phyloP scores from a whole-genome alignment of 2,113 vertebrate genomes.

The Oceanodroma tethys region DNA sequence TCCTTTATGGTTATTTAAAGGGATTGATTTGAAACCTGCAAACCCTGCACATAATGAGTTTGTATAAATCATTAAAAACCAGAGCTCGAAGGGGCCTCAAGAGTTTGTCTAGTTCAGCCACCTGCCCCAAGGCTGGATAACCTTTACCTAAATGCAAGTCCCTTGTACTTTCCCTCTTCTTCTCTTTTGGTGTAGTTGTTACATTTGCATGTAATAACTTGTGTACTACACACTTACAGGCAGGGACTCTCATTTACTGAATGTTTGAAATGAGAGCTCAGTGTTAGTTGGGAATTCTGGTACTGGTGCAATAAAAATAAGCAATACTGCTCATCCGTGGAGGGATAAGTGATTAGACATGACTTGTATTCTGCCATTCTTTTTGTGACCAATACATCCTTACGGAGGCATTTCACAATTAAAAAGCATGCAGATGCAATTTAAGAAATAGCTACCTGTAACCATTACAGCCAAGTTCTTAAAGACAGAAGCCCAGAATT shows the following conservation, averaged over 20 bases:
- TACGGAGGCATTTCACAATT: background rate
- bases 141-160: background rate
- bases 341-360: background rate
- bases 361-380: background rate
- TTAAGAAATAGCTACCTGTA: background rate
- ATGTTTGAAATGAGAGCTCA: background rate
- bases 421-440: background rate
- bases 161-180: background rate
- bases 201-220: background rate
- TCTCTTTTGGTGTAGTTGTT: background rate
- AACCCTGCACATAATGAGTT: conserved; percentile 23
- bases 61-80: conserved; percentile 13
- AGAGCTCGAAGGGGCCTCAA: background rate
- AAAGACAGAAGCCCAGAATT: background rate
- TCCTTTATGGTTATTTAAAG: conserved; percentile 52
- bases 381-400: background rate
- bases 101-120: background rate
- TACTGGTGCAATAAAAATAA: background rate
- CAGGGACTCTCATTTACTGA: background rate
- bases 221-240: background rate
- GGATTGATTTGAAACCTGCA: conserved; percentile 48
- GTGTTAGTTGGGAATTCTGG: background rate
- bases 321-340: background rate
- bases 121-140: conserved; percentile 2
- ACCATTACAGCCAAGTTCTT: background rate